phyloP scores from a whole-genome alignment of 2,113 vertebrate species.

The Bos indicus region DNA sequence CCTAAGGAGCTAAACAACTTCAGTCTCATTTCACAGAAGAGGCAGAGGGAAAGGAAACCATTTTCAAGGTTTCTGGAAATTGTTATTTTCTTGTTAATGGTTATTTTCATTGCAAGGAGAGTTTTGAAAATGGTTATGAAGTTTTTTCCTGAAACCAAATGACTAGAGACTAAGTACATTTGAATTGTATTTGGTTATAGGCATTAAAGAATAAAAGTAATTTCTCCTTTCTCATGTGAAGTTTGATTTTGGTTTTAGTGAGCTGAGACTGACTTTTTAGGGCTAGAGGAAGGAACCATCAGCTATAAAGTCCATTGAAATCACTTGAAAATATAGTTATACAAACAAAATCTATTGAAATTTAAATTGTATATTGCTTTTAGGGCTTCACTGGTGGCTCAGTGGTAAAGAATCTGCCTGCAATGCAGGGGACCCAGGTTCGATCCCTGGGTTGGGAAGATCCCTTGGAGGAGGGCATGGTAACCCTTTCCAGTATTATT shows the following conservation, averaged over 20 bases:
- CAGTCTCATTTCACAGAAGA: neutral
- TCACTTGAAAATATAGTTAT: neutral
- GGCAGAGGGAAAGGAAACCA: neutral
- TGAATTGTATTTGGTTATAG: conserved; percentile 1
- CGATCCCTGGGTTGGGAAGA: neutral
- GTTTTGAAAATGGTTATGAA: conserved; percentile 13
- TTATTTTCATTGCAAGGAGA: conserved; percentile 40
- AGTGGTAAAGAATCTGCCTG: neutral
- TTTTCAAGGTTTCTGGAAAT: conserved; percentile 34
- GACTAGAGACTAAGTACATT: neutral
- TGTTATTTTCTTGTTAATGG: conserved; percentile 44
- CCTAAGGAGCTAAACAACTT: conserved; percentile 15
- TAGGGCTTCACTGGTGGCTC: neutral
- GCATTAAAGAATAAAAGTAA: neutral
- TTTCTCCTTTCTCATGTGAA: neutral
- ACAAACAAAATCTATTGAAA: neutral
- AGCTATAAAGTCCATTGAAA: neutral
- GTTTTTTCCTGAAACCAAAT: conserved; percentile 40
- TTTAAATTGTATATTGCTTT: neutral
- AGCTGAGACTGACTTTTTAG: neutral
- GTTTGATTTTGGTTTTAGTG: neutral
- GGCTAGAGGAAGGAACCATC: neutral
- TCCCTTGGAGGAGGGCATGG: neutral
- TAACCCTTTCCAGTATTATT: neutral
- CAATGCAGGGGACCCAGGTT: neutral